Evolutionary conservation across 2,797 vertebrate species (phyloP).

Genomic region (Sebastes dallii): DNA sequence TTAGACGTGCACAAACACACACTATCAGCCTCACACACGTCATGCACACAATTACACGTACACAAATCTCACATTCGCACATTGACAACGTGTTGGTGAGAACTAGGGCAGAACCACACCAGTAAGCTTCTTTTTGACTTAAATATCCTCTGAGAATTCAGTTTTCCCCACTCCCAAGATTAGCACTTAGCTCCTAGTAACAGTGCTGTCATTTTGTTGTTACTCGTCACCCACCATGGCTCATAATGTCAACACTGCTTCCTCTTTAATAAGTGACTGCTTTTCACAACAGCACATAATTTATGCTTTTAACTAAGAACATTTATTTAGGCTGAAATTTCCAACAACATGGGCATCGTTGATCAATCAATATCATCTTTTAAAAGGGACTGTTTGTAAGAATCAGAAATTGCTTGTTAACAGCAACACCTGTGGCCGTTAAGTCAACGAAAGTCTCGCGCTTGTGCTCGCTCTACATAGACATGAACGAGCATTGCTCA

Average conservation of each 20-base stretch:
- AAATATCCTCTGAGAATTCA: constrained; percentile 60
- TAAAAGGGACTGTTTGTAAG: too few species aligned
- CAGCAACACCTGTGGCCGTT: too few species aligned
- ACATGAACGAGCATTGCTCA: too few species aligned
- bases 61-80: constrained; percentile 26
- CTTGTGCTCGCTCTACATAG: too few species aligned
- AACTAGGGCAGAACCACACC: constrained; percentile 58
- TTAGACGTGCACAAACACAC: constrained; percentile 20
- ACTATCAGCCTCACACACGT: not conserved
- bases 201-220: constrained; percentile 59
- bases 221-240: constrained; percentile 29
- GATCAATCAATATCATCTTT: too few species aligned
- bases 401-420: too few species aligned
- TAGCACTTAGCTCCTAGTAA: constrained; percentile 65
- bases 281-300: not conserved
- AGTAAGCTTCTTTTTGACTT: constrained; percentile 66
- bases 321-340: not conserved
- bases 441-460: too few species aligned
- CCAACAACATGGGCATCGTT: not conserved
- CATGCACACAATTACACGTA: constrained; percentile 6
- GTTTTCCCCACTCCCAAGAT: constrained; percentile 40
- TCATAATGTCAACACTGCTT: constrained; percentile 38
- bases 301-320: not conserved
- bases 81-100: constrained; percentile 61
- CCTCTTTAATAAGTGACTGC: constrained; percentile 19